A percentile compares a stretch with the other conserved stretches of the same genome.
Evolutionary conservation across 2,888 invertebrate species (phyloP).

Genomic region (Campoplex nolae): DNA sequence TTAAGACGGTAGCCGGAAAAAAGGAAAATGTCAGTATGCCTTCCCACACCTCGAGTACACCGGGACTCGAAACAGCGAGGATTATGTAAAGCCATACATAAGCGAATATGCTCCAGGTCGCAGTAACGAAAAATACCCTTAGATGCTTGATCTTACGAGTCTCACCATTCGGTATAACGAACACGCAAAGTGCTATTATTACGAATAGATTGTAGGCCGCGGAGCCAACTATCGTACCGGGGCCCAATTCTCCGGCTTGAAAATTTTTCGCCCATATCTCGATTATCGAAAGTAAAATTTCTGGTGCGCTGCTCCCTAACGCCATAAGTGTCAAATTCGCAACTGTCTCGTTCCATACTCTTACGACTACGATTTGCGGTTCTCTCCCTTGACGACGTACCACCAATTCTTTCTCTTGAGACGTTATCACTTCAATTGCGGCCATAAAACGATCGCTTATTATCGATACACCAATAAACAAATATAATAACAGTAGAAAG

Average conservation of each 20-base stretch:
- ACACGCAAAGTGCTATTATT: constrained; percentile 97
- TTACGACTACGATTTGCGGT: constrained; percentile 94
- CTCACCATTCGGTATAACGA: constrained; percentile 96
- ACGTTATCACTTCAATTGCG: constrained; percentile 99
- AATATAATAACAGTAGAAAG: constrained; percentile 94
- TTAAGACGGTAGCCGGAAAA: constrained; percentile 98
- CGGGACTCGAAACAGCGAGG: constrained; percentile 93
- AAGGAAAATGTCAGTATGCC: constrained; percentile 97
- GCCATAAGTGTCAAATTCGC: constrained; percentile 99
- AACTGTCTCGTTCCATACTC: constrained; percentile 99
- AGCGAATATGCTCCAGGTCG: constrained; percentile 98
- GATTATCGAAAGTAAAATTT: constrained; percentile 98
- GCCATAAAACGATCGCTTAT: constrained; percentile 99
- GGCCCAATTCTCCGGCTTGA: constrained; percentile 98
- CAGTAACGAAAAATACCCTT: constrained; percentile 98
- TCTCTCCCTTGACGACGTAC: constrained; percentile 96
- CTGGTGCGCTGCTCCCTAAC: constrained; percentile 98
- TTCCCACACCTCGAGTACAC: constrained; percentile 98
- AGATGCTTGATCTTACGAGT: constrained; percentile 97
- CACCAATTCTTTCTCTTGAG: constrained; percentile 97
- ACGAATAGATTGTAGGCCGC: constrained; percentile 99
- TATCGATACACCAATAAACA: constrained; percentile 99
- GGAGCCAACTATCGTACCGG: constrained; percentile 99
- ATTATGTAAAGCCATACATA: constrained; percentile 99
- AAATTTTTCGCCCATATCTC: constrained; percentile 98